phyloP scores from a whole-genome alignment of 2,888 invertebrate genomes.

The Corbicula japonica region DNA sequence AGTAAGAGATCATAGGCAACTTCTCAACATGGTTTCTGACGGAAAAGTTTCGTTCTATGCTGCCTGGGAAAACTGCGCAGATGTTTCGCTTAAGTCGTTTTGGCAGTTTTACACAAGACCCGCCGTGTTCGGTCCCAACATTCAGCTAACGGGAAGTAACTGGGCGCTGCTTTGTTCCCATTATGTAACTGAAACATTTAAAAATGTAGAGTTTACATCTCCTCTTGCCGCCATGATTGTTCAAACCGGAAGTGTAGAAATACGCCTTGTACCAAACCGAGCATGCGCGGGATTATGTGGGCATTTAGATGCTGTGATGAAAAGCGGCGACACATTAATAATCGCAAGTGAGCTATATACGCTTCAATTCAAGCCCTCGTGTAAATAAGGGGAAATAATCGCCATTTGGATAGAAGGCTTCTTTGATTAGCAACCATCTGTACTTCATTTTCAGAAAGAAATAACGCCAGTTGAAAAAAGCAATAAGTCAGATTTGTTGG shows the following conservation, averaged over 20 bases:
- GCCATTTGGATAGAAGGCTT: slow-evolving; percentile 37
- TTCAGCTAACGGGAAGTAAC: slow-evolving; percentile 43
- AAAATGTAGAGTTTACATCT: slow-evolving; percentile 17
- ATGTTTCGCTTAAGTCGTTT: slow-evolving; percentile 26
- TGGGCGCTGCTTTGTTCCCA: slow-evolving; percentile 50
- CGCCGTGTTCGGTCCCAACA: slow-evolving; percentile 10
- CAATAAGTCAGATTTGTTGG: no score
- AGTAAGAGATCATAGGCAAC: slow-evolving; percentile 25
- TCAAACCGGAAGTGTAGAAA: slow-evolving; percentile 24
- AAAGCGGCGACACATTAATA: slow-evolving; percentile 12
- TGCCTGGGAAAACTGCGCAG: slow-evolving; percentile 51
- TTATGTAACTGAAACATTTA: slow-evolving; percentile 10
- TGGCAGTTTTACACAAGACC: slow-evolving; percentile 42
- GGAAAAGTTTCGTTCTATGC: slow-evolving; percentile 33
- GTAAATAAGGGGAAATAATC: slow-evolving; percentile 32
- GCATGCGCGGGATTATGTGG: slow-evolving; percentile 18
- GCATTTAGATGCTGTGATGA: not conserved
- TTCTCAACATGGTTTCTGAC: slow-evolving; percentile 15
- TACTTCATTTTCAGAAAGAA: no score
- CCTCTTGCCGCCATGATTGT: slow-evolving; percentile 31
- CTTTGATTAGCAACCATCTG: no score
- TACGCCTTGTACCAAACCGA: slow-evolving; percentile 20
- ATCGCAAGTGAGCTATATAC: slow-evolving; percentile 23
- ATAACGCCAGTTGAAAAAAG: no score
- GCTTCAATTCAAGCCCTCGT: slow-evolving; percentile 24